phyloP scores from a whole-genome alignment of 2,797 vertebrate species.

The Cyprinella venusta region DNA sequence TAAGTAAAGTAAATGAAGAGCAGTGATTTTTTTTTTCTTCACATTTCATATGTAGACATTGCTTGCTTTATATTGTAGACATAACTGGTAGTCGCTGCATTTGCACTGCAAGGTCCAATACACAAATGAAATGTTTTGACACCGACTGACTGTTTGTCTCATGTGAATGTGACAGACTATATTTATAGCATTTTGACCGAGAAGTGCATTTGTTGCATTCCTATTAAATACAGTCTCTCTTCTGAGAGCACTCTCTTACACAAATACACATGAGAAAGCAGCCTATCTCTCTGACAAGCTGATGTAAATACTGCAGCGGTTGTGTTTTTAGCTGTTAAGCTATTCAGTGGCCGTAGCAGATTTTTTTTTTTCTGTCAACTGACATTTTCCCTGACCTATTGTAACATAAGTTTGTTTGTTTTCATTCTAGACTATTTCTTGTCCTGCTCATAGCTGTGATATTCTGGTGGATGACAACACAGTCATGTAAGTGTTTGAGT shows the following conservation, averaged over 20 bases:
- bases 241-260: not conserved
- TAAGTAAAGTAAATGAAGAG: not conserved
- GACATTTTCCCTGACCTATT: slow-evolving; percentile 5
- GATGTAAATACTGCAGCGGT: slow-evolving; percentile 10
- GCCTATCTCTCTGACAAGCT: not conserved
- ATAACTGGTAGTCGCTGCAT: not conserved
- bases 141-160: not conserved
- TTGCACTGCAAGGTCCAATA: not conserved
- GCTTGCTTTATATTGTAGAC: not conserved
- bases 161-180: not conserved
- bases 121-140: not conserved
- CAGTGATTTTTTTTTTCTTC: too few species aligned
- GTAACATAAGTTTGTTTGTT: slow-evolving; percentile 58
- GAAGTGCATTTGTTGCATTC: not conserved
- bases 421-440: slow-evolving; percentile 92
- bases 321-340: not conserved
- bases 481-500: slow-evolving; percentile 93
- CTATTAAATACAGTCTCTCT: not conserved
- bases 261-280: not conserved
- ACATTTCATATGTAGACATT: not conserved
- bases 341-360: not conserved
- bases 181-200: not conserved
- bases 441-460: slow-evolving; percentile 99
- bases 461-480: slow-evolving; percentile 99
- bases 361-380: not conserved